Conservation (phyloP, 2,797 vertebrate species). For the Antrozous pallidus region DNA sequence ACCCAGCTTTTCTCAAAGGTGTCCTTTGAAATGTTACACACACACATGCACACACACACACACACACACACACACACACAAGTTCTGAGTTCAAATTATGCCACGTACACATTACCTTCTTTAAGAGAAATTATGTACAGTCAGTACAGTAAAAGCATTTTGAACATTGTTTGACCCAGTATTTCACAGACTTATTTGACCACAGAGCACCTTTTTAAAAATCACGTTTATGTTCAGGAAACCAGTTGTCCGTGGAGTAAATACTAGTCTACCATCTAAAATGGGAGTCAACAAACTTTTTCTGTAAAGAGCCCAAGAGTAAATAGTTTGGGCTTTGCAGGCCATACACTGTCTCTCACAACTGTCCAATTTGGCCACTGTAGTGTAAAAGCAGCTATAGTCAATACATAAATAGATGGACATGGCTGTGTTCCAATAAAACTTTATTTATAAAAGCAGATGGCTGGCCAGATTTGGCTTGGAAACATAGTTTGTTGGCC, state of each 20-base stretch:
- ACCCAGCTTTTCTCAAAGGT: neutral
- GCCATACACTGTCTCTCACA: neutral
- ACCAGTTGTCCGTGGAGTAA: neutral
- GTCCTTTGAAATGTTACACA: neutral
- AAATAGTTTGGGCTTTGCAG: neutral
- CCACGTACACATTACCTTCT: neutral
- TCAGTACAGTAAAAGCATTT: neutral
- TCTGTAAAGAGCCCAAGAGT: neutral
- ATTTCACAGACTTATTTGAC: neutral
- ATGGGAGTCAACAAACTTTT: neutral
- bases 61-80: neutral
- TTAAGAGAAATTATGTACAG: neutral
- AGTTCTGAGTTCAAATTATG: neutral
- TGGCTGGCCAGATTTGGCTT: neutral
- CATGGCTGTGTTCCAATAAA: slow-evolving; percentile 10
- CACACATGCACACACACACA: neutral
- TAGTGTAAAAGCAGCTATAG: neutral
- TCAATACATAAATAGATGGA: neutral
- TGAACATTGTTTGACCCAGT: neutral
- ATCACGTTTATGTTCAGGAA: neutral
- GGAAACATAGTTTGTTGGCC: neutral
- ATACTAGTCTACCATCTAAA: neutral
- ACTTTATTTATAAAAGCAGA: slow-evolving; percentile 3
- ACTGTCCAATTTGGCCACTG: neutral
- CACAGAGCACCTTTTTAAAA: neutral